These are phyloP conservation scores for Hecatera dysodea DNA, from an alignment of 2,888 invertebrate species.

Conservation along the genomic window DNA sequence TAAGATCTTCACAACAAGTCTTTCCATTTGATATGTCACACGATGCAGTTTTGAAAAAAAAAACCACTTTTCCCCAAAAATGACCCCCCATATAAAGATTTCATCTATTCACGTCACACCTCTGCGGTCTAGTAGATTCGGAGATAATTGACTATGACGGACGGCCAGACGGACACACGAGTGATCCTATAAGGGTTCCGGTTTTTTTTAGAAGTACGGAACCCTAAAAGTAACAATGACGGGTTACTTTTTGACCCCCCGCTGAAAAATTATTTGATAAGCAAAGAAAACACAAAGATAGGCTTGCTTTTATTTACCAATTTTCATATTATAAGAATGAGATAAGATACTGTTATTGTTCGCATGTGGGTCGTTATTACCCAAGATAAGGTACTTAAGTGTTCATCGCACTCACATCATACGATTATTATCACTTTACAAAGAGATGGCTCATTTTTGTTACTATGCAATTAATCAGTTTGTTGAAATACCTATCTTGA, in stretches of 20 bases:
- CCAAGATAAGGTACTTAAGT: constrained; percentile 12
- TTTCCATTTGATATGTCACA: no score
- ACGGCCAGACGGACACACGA: no score
- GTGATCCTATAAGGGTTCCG: no score
- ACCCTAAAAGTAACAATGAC: no score
- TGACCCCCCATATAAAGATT: no score
- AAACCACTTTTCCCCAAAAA: no score
- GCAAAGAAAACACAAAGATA: not conserved
- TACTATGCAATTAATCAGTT: not conserved
- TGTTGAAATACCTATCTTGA: constrained; percentile 1
- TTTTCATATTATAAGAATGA: not conserved
- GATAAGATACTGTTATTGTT: not conserved
- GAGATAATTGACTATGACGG: no score
- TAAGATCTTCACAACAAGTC: no score
- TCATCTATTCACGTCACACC: no score
- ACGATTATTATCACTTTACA: not conserved
- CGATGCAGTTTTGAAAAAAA: no score
- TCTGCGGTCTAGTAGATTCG: no score
- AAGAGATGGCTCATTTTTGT: constrained; percentile 2
- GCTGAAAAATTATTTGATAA: not conserved
- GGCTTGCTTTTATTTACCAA: not conserved
- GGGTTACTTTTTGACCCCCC: not conserved
- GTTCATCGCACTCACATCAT: not conserved
- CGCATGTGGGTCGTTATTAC: not conserved
- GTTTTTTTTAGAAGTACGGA: no score